phyloP scores from a whole-genome alignment of 30 jellyfish, hydroid and myxozoan species.

The Turritopsis dohrnii region DNA sequence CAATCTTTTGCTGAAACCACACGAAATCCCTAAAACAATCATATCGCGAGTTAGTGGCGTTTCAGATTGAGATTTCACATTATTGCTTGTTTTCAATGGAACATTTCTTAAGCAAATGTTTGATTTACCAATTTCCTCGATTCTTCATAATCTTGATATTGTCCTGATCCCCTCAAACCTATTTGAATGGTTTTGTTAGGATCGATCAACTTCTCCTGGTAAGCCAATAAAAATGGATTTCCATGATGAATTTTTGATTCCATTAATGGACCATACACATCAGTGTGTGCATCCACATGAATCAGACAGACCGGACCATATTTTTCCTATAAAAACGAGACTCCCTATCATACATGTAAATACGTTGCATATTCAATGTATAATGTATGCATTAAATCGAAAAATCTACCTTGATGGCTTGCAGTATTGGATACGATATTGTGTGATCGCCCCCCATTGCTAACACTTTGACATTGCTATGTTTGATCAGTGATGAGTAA shows the following conservation, averaged over 20 bases:
- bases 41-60: background rate
- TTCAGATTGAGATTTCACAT: background rate
- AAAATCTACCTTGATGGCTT: slow-evolving; percentile 59
- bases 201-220: slow-evolving; percentile 57
- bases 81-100: background rate
- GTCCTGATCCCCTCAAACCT: slow-evolving; percentile 76
- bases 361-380: background rate
- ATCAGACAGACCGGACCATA: slow-evolving; percentile 75
- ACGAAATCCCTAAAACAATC: slow-evolving; percentile 61
- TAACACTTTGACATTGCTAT: slow-evolving; percentile 52
- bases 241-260: slow-evolving; percentile 75
- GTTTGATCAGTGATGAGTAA: slow-evolving; percentile 32
- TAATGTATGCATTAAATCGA: background rate
- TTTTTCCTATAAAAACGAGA: slow-evolving; percentile 41
- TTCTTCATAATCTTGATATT: slow-evolving; percentile 35
- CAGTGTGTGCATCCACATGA: slow-evolving; percentile 86
- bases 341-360: background rate
- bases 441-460: slow-evolving; percentile 90
- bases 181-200: slow-evolving; percentile 61
- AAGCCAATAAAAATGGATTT: slow-evolving; percentile 60
- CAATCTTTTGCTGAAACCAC: slow-evolving; percentile 63
- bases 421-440: slow-evolving; percentile 65
- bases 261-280: slow-evolving; percentile 44
- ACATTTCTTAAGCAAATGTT: background rate
- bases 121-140: slow-evolving; percentile 49